Evolutionary conservation across 2,888 invertebrate species (phyloP).

Genomic region (Athrips mouffetella): DNA sequence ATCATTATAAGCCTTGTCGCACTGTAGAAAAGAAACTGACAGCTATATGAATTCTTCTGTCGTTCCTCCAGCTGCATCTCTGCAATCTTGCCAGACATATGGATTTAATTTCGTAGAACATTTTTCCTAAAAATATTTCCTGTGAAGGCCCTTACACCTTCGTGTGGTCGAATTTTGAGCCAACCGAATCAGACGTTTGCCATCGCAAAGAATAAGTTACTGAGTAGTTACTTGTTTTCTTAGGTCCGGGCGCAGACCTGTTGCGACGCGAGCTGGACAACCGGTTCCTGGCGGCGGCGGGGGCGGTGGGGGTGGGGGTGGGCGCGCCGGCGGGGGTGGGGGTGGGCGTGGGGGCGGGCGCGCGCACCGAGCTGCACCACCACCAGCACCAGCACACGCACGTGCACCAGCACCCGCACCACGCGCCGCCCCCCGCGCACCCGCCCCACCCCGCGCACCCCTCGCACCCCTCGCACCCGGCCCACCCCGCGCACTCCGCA

Average conservation of each 20-base stretch:
- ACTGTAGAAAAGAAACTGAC: no score
- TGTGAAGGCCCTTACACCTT: no score
- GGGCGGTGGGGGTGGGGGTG: conserved; percentile 68
- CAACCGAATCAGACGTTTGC: no score
- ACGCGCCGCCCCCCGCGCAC: conserved; percentile 86
- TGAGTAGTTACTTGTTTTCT: conserved; percentile 24
- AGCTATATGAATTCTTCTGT: no score
- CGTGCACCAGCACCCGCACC: conserved; percentile 89
- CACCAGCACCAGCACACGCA: conserved; percentile 96
- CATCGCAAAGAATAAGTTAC: no score
- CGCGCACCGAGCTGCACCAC: conserved; percentile 93
- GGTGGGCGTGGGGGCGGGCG: conserved; percentile 39
- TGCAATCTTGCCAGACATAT: no score
- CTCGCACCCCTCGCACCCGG: conserved; percentile 21
- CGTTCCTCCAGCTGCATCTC: no score
- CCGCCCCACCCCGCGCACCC: conserved; percentile 62
- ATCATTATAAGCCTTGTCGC: no score
- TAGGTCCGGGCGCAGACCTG: conserved; percentile 84
- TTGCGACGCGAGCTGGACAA: conserved; percentile 93
- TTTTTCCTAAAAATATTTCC: no score
- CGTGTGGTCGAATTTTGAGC: no score
- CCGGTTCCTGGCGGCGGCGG: conserved; percentile 92
- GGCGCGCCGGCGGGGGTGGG: conserved; percentile 73
- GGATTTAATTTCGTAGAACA: no score
- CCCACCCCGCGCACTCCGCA: conserved; percentile 37